These are phyloP conservation scores for Drosophila mimica DNA, from an alignment of 2,888 invertebrate species.

Conservation along the genomic window DNA sequence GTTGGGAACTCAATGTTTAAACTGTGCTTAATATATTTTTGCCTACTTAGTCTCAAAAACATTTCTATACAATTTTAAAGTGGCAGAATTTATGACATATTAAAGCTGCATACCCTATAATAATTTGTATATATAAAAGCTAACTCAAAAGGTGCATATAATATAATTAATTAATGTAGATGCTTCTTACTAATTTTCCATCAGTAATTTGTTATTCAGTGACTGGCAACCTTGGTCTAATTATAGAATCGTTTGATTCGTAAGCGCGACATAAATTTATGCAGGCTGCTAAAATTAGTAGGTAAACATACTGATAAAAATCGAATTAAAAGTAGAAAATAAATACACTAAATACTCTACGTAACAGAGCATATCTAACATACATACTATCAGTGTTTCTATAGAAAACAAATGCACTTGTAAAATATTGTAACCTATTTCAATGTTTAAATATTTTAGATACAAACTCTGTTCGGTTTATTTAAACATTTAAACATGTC, in stretches of 20 bases:
- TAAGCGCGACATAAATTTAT: not conserved
- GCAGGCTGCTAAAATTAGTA: slow-evolving; percentile 8
- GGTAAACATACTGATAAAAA: slow-evolving; percentile 5
- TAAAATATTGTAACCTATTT: not conserved
- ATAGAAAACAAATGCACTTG: not conserved
- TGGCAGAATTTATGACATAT: not conserved
- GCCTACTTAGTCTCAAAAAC: not conserved
- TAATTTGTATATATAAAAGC: not conserved
- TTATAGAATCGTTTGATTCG: not conserved
- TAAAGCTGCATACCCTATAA: not conserved
- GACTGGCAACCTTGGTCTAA: not conserved
- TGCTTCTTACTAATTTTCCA: not conserved
- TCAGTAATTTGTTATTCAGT: slow-evolving; percentile 3
- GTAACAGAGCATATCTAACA: too few relatives aligned
- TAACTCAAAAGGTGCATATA: not conserved
- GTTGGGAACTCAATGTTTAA: not conserved
- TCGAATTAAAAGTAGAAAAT: not conserved
- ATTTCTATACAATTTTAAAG: not conserved
- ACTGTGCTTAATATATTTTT: not conserved
- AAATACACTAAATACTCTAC: slow-evolving; percentile 7
- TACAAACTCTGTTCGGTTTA: too few relatives aligned
- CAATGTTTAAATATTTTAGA: not conserved
- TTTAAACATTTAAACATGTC: not conserved
- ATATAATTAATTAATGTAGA: not conserved
- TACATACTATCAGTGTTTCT: not conserved